Evolutionary conservation across 2,797 vertebrate genomes (phyloP).

Genomic region (Hapalemur alaotrensis): DNA sequence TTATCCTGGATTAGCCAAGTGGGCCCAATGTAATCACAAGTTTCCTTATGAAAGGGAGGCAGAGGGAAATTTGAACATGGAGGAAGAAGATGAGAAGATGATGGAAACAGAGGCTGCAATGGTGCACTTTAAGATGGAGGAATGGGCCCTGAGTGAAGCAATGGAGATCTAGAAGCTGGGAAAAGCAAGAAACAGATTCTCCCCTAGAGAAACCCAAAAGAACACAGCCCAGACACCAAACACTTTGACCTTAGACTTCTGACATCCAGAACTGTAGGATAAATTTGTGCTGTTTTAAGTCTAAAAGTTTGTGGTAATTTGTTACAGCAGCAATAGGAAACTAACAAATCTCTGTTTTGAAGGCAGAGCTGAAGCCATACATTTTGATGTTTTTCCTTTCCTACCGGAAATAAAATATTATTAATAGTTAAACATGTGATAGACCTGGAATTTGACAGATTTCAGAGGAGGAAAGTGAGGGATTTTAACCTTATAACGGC

Average conservation of each 20-base stretch:
- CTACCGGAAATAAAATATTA: constrained; percentile 27
- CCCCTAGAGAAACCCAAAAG: background rate
- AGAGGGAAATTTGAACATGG: background rate
- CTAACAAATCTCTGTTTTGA: background rate
- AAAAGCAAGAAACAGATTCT: background rate
- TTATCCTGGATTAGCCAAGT: background rate
- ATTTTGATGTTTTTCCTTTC: background rate
- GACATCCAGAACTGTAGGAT: background rate
- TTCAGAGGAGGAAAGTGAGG: background rate
- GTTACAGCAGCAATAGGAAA: background rate
- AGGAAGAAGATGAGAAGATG: background rate
- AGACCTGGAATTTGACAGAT: background rate
- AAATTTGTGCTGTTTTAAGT: background rate
- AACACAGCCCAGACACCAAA: background rate
- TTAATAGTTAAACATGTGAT: background rate
- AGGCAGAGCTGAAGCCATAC: background rate
- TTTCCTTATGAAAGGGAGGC: background rate
- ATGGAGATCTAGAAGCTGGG: background rate
- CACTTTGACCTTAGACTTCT: background rate
- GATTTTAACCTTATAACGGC: background rate
- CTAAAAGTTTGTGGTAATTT: background rate
- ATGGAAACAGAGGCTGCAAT: background rate
- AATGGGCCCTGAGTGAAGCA: background rate
- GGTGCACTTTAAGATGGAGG: background rate
- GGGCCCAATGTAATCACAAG: background rate